phyloP scores from a whole-genome alignment of 2,888 invertebrate genomes.

The Idaea aversata region DNA sequence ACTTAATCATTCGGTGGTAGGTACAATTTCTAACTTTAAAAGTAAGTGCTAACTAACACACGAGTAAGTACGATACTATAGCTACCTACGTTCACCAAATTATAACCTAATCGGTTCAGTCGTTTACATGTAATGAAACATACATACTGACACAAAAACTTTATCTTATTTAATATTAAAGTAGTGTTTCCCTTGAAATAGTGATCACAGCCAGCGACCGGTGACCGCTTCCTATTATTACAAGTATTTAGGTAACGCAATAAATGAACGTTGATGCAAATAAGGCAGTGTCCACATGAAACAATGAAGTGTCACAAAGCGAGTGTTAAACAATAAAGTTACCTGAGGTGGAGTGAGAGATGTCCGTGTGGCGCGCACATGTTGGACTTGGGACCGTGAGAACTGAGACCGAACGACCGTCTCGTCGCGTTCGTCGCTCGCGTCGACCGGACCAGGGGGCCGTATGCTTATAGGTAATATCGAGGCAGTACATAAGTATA shows the following conservation, averaged over 20 bases:
- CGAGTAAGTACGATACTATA: too few species aligned
- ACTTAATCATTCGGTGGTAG: neutral
- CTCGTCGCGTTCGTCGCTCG: slow-evolving; percentile 15
- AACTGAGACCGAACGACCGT: slow-evolving; percentile 15
- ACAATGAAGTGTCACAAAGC: slow-evolving; percentile 25
- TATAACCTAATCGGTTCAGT: neutral
- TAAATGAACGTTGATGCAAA: neutral
- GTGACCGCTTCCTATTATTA: neutral
- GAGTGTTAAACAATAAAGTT: slow-evolving; percentile 42
- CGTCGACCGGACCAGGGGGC: slow-evolving; percentile 23
- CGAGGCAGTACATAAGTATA: too few species aligned
- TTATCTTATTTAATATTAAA: slow-evolving; percentile 14
- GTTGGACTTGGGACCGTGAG: slow-evolving; percentile 32
- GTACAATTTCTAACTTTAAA: neutral
- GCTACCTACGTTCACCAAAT: too few species aligned
- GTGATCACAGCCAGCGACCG: neutral
- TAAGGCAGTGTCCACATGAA: neutral
- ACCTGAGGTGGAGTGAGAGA: slow-evolving; percentile 36
- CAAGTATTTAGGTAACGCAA: neutral
- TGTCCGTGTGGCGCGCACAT: slow-evolving; percentile 43
- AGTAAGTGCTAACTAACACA: too few species aligned
- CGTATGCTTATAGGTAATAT: neutral
- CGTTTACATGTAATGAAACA: slow-evolving; percentile 10
- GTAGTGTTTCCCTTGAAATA: neutral
- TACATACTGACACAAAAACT: neutral